Conservation (phyloP, 2,113 vertebrate species). For the Spea bombifrons region DNA sequence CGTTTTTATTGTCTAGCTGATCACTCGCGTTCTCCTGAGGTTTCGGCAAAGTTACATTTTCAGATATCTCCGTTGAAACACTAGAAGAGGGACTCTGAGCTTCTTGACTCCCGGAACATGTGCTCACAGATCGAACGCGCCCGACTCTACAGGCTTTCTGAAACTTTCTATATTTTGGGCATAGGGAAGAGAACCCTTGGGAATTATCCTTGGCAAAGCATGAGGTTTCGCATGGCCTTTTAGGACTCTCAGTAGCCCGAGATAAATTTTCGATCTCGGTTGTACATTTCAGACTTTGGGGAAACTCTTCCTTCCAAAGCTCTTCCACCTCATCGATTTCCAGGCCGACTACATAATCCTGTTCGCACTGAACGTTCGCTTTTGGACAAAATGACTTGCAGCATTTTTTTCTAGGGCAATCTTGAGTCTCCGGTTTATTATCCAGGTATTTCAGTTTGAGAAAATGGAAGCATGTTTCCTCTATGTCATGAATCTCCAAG, state of each 20-base stretch:
- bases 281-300: conserved; percentile 14
- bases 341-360: conserved; percentile 53
- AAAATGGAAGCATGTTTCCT: conserved; percentile 91
- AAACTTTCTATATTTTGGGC: conserved; percentile 75
- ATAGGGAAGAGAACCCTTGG: conserved; percentile 64
- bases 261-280: conserved; percentile 29
- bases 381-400: conserved; percentile 69
- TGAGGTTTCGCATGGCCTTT: conserved; percentile 56
- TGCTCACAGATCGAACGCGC: conserved; percentile 70
- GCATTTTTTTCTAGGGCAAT: conserved; percentile 65
- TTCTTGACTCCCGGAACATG: conserved; percentile 66
- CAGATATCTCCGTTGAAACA: conserved; percentile 62
- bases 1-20: conserved; percentile 60
- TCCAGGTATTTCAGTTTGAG: conserved; percentile 84
- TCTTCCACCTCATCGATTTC: conserved; percentile 59
- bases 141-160: conserved; percentile 73
- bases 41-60: conserved; percentile 58
- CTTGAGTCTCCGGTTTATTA: conserved; percentile 58
- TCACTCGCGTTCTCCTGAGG: conserved; percentile 57
- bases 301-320: conserved; percentile 57
- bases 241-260: conserved; percentile 56
- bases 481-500: conserved; percentile 83
- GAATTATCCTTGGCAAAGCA: conserved; percentile 55
- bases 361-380: conserved; percentile 49
- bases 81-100: conserved; percentile 61